Evolutionary conservation across 2,797 vertebrate species (phyloP).

Genomic region (Rhynchonycteris naso): DNA sequence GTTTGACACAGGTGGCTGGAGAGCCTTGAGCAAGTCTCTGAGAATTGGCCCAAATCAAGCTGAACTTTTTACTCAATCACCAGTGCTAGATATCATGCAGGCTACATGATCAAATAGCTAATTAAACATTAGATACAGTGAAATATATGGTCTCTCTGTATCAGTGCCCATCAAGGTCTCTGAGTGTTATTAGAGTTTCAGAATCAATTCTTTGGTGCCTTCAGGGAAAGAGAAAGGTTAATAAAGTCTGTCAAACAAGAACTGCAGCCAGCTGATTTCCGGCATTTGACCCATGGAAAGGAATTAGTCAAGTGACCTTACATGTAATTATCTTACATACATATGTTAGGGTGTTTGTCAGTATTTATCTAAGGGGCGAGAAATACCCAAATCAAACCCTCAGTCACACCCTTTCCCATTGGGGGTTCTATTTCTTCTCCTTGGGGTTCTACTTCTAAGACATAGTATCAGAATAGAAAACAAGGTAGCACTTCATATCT

Average conservation of each 20-base stretch:
- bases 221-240: conserved; percentile 23
- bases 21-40: background rate
- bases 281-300: background rate
- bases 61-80: background rate
- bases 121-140: background rate
- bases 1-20: background rate
- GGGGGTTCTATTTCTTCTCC: background rate
- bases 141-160: background rate
- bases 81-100: background rate
- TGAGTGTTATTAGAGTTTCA: conserved; percentile 25
- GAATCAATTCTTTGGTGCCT: background rate
- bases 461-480: conserved; percentile 43
- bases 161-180: background rate
- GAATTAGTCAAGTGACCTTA: conserved; percentile 18
- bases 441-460: background rate
- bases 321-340: conserved; percentile 56
- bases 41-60: background rate
- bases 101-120: background rate
- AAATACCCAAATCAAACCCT: background rate
- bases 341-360: background rate
- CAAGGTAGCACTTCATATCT: background rate
- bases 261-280: background rate
- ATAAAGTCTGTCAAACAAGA: background rate
- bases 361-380: background rate
- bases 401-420: background rate